Evolutionary conservation across 2,113 vertebrate genomes (phyloP), one percentile per base, ranked within the genome.

Genomic region (Spea bombifrons): DNA sequence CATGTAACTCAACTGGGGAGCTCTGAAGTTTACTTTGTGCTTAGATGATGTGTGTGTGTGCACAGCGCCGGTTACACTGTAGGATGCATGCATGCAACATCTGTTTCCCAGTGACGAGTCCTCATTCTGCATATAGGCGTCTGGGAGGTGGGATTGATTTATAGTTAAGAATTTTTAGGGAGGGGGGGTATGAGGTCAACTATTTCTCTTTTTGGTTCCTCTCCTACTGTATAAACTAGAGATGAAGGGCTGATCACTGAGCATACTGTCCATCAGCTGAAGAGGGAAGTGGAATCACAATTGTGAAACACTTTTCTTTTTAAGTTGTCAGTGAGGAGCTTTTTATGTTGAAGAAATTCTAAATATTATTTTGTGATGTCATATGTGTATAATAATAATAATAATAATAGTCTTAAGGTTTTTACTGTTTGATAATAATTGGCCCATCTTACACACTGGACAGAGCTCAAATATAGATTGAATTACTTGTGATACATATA

Each of bases 61-160:
- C 46, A 30, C n/a, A 71, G 65, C 17, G 7, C 63, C 52, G 45
- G 52, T 63, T 4, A 59, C 3, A 12, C 47, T 13, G 63, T 45
- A 66, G 61, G 70, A 78, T 66, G 76, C 72, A 16, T 77, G 55
- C 44, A 46, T 4, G 45, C 70, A 73, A 66, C 77, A 79, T 79
- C 77, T 79, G 77, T 13, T 68, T 49, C 59, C 17, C 43, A 9
- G 2, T 46, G 15, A 13, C 12, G 66, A 48, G 16, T 15, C 45
- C 71, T 63, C 46, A 44, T 59, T 73, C 73, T 65, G 16, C 17
- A 66, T 8, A 13, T 59, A 53, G 8, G 46, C 45, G 50, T 9
- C 52, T 43, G 64, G 73, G 64, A 53, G 63, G 49, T 55, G 64
- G 47, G 46, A 8, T 12, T 73, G 78, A 80, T 74, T 74, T 50